Evolutionary conservation across 2,888 invertebrate genomes (phyloP), one percentile per base, ranked within the genome.

Genomic region (Acrobasis consociella): DNA sequence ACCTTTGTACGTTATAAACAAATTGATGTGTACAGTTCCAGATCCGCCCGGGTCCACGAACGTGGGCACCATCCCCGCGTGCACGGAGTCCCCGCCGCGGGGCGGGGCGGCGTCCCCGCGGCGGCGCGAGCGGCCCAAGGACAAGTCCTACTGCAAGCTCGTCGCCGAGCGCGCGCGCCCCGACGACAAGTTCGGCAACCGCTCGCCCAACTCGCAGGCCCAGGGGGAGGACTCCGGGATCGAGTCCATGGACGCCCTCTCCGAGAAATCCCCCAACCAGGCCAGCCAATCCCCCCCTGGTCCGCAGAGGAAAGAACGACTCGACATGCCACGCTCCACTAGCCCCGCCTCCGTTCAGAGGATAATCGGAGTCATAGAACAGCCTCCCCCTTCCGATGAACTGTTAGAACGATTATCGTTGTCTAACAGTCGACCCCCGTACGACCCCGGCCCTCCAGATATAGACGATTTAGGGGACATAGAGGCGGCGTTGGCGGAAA

Each of bases 241-340:
- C 63, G 97, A 97, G 83, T 97, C 97, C 49, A 97, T 97, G 97
- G 97, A 98, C 82, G 97, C 97, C 2, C 87, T 97, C n/a, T 97
- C 97, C 17, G 97, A 98, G 83, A 97, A 97, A 82, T 97, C 96
- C 68, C 96, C 96, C n/a, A 97, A 97, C 85, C 97, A 97, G 82
- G 96, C 96, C 86, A 96, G 94, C 86, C 96, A 91, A 91, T 97
- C 95, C 83, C 97, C 94, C 68, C 93, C 94, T 74, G 87, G 93
- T 1, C 84, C 84, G 17, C 85, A 86, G 76, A 77, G 87, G 51
- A 91, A 90, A 69, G 91, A 92, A 67, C 81, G 91, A 5, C 80
- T 89, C 39, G 88, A 91, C 69, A 85, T 91, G 87, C 88, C 90
- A 1, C 80, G 87, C 8, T 89, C 90, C 49, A 89, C 90, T 49